Conservation (phyloP, 2,113 vertebrate genomes). For the Alaudala cheleensis region DNA sequence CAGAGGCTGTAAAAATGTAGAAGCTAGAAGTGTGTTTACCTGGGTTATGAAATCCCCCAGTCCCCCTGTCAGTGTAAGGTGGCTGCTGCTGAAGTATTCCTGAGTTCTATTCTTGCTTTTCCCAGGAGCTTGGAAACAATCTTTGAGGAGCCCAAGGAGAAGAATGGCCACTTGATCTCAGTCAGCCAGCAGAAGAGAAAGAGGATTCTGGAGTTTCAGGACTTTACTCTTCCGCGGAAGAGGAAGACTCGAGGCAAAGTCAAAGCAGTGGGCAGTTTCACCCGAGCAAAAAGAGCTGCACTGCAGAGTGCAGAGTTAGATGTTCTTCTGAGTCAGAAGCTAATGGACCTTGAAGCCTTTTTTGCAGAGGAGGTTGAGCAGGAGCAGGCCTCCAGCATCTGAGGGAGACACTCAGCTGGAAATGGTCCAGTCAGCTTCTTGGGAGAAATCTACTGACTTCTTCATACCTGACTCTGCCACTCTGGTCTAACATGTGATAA, state of each 20-base stretch:
- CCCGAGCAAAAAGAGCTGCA: slow-evolving; percentile 79
- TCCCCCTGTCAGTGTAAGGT: background rate
- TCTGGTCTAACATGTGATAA: background rate
- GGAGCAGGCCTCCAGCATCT: slow-evolving; percentile 51
- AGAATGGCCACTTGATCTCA: slow-evolving; percentile 85
- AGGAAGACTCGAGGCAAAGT: slow-evolving; percentile 78
- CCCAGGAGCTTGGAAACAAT: slow-evolving; percentile 93
- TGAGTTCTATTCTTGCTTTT: background rate
- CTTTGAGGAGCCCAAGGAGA: slow-evolving; percentile 94
- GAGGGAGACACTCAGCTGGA: slow-evolving; percentile 12
- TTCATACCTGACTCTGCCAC: background rate
- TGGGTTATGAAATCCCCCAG: background rate
- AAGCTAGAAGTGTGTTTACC: background rate
- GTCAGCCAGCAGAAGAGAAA: slow-evolving; percentile 93
- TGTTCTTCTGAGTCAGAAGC: slow-evolving; percentile 87
- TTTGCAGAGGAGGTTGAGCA: slow-evolving; percentile 82
- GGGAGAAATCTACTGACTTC: slow-evolving; percentile 5
- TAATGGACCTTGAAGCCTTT: slow-evolving; percentile 89
- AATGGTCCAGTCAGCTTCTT: background rate
- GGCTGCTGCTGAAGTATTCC: background rate
- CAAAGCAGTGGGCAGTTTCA: slow-evolving; percentile 73
- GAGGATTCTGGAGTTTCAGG: slow-evolving; percentile 90
- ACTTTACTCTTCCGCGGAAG: slow-evolving; percentile 91
- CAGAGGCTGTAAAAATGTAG: background rate
- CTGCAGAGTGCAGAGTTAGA: slow-evolving; percentile 84